Evolutionary conservation across 2,888 invertebrate species (phyloP), one percentile per base, ranked within the genome.

Genomic region (Parthenolecanium corni): DNA sequence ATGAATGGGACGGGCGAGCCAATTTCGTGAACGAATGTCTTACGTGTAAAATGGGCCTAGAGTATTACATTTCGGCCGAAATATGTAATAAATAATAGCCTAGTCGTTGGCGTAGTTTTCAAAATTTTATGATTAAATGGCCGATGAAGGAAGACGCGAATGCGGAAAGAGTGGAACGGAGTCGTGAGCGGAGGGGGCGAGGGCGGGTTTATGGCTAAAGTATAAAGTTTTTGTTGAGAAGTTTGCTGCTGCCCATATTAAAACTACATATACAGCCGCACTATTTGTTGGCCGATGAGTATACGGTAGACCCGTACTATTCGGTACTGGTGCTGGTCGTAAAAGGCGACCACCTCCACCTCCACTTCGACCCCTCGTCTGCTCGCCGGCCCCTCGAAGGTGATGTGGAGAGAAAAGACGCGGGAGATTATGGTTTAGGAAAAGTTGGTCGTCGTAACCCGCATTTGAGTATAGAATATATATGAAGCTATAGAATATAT

Each of bases 91-190:
- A 58, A 58, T 58, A 58, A 58, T 47, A 58, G 21, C 49, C 47
- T 49, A n/a, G n/a, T n/a, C 18, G 58, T 47, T 49, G 58, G 49
- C 47, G 58, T 31, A 31, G 9, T 31, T 58, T 58, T 49, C 49
- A 47, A 49, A 58, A 58, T 58, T 58, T 58, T 58, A 58, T 58
- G 47, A 58, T 58, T 58, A 58, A 58, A 58, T 58, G 58, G 49
- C 58, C 49, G 58, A 49, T 49, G 58, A 44, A 47, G 25, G 38
- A 16, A 23, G 25, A 31, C n/a, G n/a, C n/a, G n/a, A n/a, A n/a
- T n/a, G n/a, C n/a, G n/a, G 31, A 31, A 31, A 31, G 31, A 31
- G 31, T 6, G 9, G 9, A 9, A 31, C 9, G 31, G n/a, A n/a
- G 31, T 31, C 9, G 9, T 31, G 9, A 9, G 9, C 4, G 31